Evolutionary conservation across 2,797 vertebrate genomes (phyloP).

Genomic region (Graptemys geographica): DNA sequence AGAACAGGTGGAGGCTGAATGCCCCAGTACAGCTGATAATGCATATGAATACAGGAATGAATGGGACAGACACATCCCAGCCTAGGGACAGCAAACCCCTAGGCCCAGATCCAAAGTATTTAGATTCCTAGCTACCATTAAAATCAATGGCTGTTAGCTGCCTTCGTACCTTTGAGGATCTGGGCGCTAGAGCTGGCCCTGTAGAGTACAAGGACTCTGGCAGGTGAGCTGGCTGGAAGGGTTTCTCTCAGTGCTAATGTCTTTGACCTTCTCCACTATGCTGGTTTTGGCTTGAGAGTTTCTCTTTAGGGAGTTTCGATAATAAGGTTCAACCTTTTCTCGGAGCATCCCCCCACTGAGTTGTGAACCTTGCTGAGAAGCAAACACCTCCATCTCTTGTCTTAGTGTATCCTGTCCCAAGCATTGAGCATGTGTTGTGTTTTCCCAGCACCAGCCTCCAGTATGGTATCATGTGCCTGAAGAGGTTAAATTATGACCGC

Average conservation of each 20-base stretch:
- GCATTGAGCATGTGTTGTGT: background rate
- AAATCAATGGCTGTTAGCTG: no score
- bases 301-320: background rate
- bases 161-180: no score
- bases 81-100: no score
- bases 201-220: background rate
- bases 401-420: accelerated
- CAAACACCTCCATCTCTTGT: background rate
- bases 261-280: background rate
- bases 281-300: background rate
- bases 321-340: background rate
- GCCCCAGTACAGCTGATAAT: background rate
- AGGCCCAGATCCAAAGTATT: no score
- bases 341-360: accelerated
- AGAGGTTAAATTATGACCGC: constrained; percentile 97
- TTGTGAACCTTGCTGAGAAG: background rate
- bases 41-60: background rate
- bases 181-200: background rate
- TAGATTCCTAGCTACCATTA: no score
- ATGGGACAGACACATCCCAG: background rate
- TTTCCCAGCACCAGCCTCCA: constrained; percentile 91
- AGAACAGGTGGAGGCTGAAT: background rate
- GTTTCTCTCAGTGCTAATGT: background rate
- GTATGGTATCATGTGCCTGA: constrained; percentile 98
- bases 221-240: background rate